Evolutionary conservation across 2,888 invertebrate species (phyloP), one percentile per base, ranked within the genome.

Genomic region (Quadriops clusia): DNA sequence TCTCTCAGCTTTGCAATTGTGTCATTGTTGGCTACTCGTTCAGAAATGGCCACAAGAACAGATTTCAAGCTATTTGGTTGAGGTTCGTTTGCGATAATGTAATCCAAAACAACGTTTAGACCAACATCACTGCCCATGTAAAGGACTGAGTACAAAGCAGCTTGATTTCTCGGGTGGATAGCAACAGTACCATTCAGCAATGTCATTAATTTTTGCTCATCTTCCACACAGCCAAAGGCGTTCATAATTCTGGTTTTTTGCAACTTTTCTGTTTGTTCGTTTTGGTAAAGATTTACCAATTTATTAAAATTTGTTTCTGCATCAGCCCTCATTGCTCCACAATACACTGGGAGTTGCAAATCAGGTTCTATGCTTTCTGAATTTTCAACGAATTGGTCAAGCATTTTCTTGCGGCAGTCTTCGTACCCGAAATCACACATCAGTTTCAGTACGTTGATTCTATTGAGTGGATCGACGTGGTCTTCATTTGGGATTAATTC

Each of bases 211-310:
- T 75, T 60, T 21, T 53, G 52, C 1, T 53, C 43, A 28, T 71
- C 50, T 30, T 58, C 60, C 1, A 76, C 72, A 46, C 83, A 83
- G 1, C 77, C 76, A 33, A 87, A 58, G 1, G 70, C 67, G 33
- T 53, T 58, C 13, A 83, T 63, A 1, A 84, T 61, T 5, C 69
- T 51, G 4, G 69, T 67, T 51, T 77, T 72, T 53, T 85, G 84
- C 20, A 32, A 25, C 8, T 23, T 17, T 21, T 36, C 36, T 16
- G 22, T 22, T n/a, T 22, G 12, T 12, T 7, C n/a, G 6, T 11
- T 15, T 5, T 5, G 10, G 13, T 33, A 36, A 36, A 11, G 17
- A 9, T 13, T 5, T 15, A 5, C 32, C 32, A 64, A 1, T 57
- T 48, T 0, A 60, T 60, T 2, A n/a, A n/a, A n/a, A n/a, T 30